Conservation (phyloP, 2,797 vertebrate species). For the Pangasius sanitwongsei region DNA sequence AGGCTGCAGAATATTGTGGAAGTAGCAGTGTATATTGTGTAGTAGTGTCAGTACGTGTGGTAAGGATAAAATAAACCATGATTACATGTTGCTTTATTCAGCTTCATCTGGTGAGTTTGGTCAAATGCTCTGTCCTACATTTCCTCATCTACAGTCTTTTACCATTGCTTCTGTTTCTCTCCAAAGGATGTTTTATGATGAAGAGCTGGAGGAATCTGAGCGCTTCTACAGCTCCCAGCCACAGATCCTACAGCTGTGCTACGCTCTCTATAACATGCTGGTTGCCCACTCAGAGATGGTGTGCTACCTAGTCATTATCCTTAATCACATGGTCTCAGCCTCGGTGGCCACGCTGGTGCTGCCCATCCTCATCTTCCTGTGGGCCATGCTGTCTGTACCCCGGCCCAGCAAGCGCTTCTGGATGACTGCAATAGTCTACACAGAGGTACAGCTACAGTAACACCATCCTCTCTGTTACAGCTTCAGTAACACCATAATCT, state of each 20-base stretch:
- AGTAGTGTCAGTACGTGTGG: background rate
- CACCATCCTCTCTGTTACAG: background rate
- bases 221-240: conserved; percentile 86
- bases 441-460: conserved; percentile 78
- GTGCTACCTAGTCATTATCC: conserved; percentile 88
- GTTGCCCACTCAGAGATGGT: conserved; percentile 89
- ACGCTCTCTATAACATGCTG: conserved; percentile 89
- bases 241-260: conserved; percentile 86
- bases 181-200: conserved; percentile 86
- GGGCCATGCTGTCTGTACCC: conserved; percentile 93
- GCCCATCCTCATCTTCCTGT: conserved; percentile 92
- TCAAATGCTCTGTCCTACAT: background rate
- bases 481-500: background rate
- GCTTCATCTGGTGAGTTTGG: background rate
- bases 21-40: background rate
- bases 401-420: conserved; percentile 94
- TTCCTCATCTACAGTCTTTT: background rate
- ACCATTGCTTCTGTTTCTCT: background rate
- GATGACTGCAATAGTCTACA: conserved; percentile 97
- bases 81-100: background rate
- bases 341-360: conserved; percentile 90
- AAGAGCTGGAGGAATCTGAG: conserved; percentile 88
- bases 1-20: background rate
- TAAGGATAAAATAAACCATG: background rate
- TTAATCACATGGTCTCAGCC: conserved; percentile 93